These are phyloP conservation scores for Atherinomorus stipes DNA, from an alignment of 2,113 vertebrate species.

Conservation along the genomic window DNA sequence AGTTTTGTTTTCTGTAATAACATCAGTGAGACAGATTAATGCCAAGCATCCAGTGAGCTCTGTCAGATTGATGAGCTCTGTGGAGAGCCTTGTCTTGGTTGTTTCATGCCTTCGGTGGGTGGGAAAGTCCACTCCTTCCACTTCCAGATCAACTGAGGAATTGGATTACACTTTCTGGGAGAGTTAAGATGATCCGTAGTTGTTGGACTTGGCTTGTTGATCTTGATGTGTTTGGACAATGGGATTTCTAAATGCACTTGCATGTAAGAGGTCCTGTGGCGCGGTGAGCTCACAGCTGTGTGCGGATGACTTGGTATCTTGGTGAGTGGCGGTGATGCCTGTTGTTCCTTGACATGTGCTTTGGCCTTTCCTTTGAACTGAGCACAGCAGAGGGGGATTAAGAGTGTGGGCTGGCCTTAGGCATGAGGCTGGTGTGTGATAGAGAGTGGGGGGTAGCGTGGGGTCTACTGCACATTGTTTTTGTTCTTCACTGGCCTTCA, in stretches of 20 bases:
- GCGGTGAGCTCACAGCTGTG: slow-evolving; percentile 60
- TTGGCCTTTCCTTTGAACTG: slow-evolving; percentile 68
- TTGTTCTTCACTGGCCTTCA: slow-evolving; percentile 45
- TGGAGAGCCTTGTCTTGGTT: slow-evolving; percentile 49
- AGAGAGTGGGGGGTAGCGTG: neutral
- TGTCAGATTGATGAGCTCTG: slow-evolving; percentile 43
- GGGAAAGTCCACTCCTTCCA: slow-evolving; percentile 56
- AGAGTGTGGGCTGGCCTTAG: slow-evolving; percentile 34
- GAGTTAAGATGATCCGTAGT: slow-evolving; percentile 55
- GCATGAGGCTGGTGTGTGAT: slow-evolving; percentile 22
- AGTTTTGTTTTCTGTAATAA: slow-evolving; percentile 12
- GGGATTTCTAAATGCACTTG: slow-evolving; percentile 61
- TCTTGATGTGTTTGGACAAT: slow-evolving; percentile 74
- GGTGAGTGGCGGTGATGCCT: slow-evolving; percentile 59
- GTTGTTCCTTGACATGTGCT: slow-evolving; percentile 70
- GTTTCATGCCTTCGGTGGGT: slow-evolving; percentile 51
- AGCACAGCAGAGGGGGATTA: slow-evolving; percentile 71
- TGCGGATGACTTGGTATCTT: slow-evolving; percentile 67
- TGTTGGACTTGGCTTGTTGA: slow-evolving; percentile 58
- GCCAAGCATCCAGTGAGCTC: slow-evolving; percentile 43
- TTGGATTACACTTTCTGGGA: slow-evolving; percentile 61
- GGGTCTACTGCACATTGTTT: slow-evolving; percentile 43
- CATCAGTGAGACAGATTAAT: slow-evolving; percentile 43
- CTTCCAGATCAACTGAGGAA: slow-evolving; percentile 56
- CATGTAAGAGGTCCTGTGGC: slow-evolving; percentile 51